phyloP scores from a whole-genome alignment of 2,888 invertebrate genomes.

The Amphipyra berbera region DNA sequence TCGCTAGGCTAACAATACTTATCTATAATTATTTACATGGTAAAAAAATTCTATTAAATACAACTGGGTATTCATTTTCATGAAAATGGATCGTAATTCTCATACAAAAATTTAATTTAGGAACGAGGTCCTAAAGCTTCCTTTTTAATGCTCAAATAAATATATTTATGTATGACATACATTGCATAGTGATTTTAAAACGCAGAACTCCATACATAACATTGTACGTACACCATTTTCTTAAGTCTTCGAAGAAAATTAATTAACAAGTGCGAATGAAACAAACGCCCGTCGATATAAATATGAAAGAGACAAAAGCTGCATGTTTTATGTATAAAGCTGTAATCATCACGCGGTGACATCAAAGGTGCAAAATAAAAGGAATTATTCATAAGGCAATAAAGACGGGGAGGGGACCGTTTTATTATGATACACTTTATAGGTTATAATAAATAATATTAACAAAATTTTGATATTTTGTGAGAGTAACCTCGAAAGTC shows the following conservation, averaged over 20 bases:
- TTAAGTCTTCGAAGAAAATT: slow-evolving; percentile 19
- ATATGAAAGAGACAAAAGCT: slow-evolving; percentile 35
- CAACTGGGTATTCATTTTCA: too few species aligned
- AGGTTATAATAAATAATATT: slow-evolving; percentile 34
- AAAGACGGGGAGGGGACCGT: slow-evolving; percentile 29
- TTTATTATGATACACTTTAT: slow-evolving; percentile 39
- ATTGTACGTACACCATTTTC: background rate
- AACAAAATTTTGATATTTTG: slow-evolving; percentile 9
- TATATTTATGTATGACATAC: too few species aligned
- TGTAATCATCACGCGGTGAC: slow-evolving; percentile 52
- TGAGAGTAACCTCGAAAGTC: background rate
- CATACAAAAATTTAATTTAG: too few species aligned
- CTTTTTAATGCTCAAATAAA: too few species aligned
- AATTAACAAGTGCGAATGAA: slow-evolving; percentile 30
- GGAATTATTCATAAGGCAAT: slow-evolving; percentile 68
- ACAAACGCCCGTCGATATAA: slow-evolving; percentile 15
- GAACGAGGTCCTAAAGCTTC: too few species aligned
- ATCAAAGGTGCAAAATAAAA: slow-evolving; percentile 62
- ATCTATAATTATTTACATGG: too few species aligned
- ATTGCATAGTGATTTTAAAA: too few species aligned
- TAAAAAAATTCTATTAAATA: too few species aligned
- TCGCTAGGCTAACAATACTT: too few species aligned
- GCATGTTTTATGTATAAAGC: slow-evolving; percentile 62
- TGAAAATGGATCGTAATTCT: too few species aligned
- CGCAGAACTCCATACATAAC: too few species aligned